These are phyloP conservation scores for Dryoscopus gambensis DNA, from an alignment of 2,113 vertebrate species.

Conservation along the genomic window DNA sequence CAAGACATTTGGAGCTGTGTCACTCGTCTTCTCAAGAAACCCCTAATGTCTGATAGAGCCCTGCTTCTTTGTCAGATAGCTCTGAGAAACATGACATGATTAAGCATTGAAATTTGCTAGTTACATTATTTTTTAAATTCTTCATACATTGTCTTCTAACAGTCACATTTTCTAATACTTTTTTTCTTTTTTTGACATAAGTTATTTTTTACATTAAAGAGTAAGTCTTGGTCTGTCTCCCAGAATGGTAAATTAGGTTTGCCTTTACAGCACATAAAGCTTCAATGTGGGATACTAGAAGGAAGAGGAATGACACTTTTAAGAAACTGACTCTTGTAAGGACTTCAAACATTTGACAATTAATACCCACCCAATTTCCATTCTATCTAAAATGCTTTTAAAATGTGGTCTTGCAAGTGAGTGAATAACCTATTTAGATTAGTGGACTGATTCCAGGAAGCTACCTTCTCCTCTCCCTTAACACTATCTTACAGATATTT, in stretches of 20 bases:
- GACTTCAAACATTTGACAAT: not conserved
- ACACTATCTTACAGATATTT: not conserved
- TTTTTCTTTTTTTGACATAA: not conserved
- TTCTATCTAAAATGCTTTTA: not conserved
- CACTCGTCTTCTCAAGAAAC: accelerated
- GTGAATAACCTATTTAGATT: not conserved
- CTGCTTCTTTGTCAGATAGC: not conserved
- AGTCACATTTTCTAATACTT: not conserved
- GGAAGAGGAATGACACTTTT: not conserved
- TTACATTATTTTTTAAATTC: not conserved
- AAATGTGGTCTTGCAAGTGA: not conserved
- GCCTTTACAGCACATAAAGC: not conserved
- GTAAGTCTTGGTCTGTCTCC: not conserved
- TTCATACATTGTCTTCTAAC: not conserved
- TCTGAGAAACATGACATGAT: not conserved
- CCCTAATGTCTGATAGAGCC: not conserved
- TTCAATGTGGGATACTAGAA: not conserved
- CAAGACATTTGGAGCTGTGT: not conserved
- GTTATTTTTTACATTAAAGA: not conserved
- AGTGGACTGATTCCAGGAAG: not conserved
- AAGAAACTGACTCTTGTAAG: not conserved
- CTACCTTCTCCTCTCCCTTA: not conserved
- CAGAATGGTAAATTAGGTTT: not conserved
- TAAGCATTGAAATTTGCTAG: not conserved
- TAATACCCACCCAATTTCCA: not conserved